A percentile compares a stretch with the other conserved stretches of the same genome.
Evolutionary conservation across 2,888 invertebrate genomes (phyloP).

Genomic region (Octodonta nipae): DNA sequence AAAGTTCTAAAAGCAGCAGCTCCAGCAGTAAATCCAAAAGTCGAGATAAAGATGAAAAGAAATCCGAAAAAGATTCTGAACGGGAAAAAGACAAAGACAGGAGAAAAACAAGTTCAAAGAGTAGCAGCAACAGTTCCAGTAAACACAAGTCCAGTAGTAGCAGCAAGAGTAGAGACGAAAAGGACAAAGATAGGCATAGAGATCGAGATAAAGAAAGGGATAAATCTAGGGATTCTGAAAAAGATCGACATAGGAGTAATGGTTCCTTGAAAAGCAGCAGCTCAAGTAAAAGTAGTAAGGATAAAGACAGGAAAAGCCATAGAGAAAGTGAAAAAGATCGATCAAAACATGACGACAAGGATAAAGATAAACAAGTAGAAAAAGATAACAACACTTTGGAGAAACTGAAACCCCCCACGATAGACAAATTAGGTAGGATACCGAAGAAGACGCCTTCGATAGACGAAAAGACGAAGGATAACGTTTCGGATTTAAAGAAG

Average conservation of each 20-base stretch:
- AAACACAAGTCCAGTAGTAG: slow-evolving; percentile 25
- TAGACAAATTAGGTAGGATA: slow-evolving; percentile 65
- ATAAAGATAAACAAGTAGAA: slow-evolving; percentile 44
- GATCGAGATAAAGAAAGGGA: slow-evolving; percentile 21
- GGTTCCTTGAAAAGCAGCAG: slow-evolving; percentile 19
- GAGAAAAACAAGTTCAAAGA: slow-evolving; percentile 9
- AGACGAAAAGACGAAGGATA: slow-evolving; percentile 25
- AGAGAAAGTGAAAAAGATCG: slow-evolving; percentile 24
- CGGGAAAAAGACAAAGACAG: slow-evolving; percentile 8
- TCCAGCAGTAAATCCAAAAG: too few species aligned
- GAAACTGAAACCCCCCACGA: slow-evolving; percentile 51
- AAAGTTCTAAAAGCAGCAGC: too few species aligned
- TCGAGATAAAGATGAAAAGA: slow-evolving; percentile 10
- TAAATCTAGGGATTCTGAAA: slow-evolving; percentile 27
- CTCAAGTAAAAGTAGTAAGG: slow-evolving; percentile 20
- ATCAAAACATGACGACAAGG: slow-evolving; percentile 32
- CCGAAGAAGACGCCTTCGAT: slow-evolving; percentile 49
- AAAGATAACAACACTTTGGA: slow-evolving; percentile 56
- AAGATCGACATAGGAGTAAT: slow-evolving; percentile 16
- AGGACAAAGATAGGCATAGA: slow-evolving; percentile 11
- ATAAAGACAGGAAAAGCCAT: slow-evolving; percentile 30
- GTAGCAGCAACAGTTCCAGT: slow-evolving; percentile 20
- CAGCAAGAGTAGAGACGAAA: slow-evolving; percentile 24
- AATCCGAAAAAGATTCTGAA: slow-evolving; percentile 11
- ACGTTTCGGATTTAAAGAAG: slow-evolving; percentile 39